A percentile compares a stretch with the other conserved stretches of the same genome.
phyloP scores from a whole-genome alignment of 2,113 vertebrate species.

The Empidonax alnorum region DNA sequence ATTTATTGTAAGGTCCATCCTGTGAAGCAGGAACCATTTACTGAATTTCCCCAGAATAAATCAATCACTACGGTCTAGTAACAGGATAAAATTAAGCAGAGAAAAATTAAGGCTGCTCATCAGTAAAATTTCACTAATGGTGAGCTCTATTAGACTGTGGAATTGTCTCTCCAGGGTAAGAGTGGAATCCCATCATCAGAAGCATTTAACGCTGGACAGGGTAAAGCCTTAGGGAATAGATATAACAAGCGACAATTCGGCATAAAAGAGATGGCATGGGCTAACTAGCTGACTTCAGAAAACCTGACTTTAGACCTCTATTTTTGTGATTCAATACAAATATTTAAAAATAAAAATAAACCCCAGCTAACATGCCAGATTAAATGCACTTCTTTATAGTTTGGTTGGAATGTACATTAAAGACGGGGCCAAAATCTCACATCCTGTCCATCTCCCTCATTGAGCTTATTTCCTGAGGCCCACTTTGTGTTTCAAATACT shows the following conservation, averaged over 20 bases:
- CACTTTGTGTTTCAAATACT: not conserved
- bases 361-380: not conserved
- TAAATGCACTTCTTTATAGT: not conserved
- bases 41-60: slow-evolving; percentile 59
- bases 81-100: slow-evolving; percentile 57
- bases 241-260: not conserved
- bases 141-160: slow-evolving; percentile 26
- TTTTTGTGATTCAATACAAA: not conserved
- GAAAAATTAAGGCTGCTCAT: slow-evolving; percentile 50
- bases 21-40: slow-evolving; percentile 60
- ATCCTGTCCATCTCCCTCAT: not conserved
- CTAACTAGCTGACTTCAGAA: not conserved
- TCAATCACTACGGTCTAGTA: slow-evolving; percentile 33
- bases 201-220: slow-evolving; percentile 1
- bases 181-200: not conserved
- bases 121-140: slow-evolving; percentile 53
- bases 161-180: slow-evolving; percentile 41
- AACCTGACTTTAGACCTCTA: not conserved
- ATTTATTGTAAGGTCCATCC: slow-evolving; percentile 64
- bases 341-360: not conserved
- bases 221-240: slow-evolving; percentile 14
- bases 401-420: not conserved
- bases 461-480: not conserved
- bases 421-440: not conserved
- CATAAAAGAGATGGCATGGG: not conserved